These are phyloP conservation scores for Spatulosminthurus flaviceps DNA, from an alignment of 2,888 invertebrate genomes.

Conservation along the genomic window DNA sequence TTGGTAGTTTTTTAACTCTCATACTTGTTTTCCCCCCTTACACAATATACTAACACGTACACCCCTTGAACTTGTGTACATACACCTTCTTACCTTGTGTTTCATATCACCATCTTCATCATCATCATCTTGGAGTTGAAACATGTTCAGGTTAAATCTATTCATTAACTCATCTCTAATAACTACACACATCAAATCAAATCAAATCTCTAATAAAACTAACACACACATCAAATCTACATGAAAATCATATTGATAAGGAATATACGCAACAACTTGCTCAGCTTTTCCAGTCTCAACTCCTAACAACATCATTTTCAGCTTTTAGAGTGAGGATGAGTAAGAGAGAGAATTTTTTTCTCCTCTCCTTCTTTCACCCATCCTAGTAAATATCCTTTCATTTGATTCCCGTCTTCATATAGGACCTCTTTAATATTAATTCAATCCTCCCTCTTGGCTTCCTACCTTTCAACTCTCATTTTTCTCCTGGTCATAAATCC, in stretches of 20 bases:
- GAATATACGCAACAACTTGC: slow-evolving; percentile 15
- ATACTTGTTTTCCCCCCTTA: background rate
- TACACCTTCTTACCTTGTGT: background rate
- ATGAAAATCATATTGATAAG: slow-evolving; percentile 29
- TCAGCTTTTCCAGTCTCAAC: background rate
- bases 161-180: slow-evolving; percentile 48
- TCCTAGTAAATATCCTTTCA: background rate
- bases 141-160: slow-evolving; percentile 33
- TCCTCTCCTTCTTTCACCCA: slow-evolving; percentile 5
- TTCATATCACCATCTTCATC: slow-evolving; percentile 21
- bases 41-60: no score
- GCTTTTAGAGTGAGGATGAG: no score
- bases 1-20: background rate
- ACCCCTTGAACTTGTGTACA: background rate
- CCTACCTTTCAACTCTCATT: slow-evolving; percentile 44
- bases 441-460: slow-evolving; percentile 12
- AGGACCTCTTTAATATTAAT: slow-evolving; percentile 10
- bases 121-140: slow-evolving; percentile 32
- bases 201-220: slow-evolving; percentile 44
- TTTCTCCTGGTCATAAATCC: slow-evolving; percentile 19
- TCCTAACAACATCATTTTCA: slow-evolving; percentile 30
- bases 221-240: slow-evolving; percentile 34
- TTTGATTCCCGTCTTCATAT: background rate
- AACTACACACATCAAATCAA: slow-evolving; percentile 38
- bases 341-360: background rate